Evolutionary conservation across 2,113 vertebrate genomes (phyloP).

Genomic region (Ictalurus furcatus): DNA sequence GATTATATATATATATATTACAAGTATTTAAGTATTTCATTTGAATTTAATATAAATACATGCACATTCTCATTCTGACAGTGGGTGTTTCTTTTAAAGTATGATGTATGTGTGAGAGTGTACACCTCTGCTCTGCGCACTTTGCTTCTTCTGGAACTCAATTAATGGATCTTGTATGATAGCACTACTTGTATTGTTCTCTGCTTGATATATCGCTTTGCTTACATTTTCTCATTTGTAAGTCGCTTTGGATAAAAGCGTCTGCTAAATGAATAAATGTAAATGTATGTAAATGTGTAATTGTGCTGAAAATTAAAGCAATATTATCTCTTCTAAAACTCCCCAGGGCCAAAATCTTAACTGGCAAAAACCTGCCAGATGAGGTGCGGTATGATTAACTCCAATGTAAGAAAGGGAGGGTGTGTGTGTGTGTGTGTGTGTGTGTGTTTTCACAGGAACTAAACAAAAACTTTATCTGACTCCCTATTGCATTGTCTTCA

Average conservation of each 20-base stretch:
- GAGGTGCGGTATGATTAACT: conserved; percentile 67
- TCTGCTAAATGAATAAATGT: too few relatives aligned
- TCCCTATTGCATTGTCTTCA: not conserved
- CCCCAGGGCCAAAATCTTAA: not conserved
- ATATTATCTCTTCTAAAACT: not conserved
- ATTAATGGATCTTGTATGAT: too few relatives aligned
- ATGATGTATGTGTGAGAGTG: not conserved
- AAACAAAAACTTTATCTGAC: not conserved
- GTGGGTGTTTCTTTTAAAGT: not conserved
- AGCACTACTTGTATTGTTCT: too few relatives aligned
- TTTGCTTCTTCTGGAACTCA: too few relatives aligned
- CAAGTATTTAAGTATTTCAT: not conserved
- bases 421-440: not conserved
- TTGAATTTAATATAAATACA: not conserved
- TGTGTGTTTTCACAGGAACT: not conserved
- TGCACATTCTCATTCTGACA: not conserved
- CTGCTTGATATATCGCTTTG: too few relatives aligned
- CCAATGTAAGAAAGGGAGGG: not conserved
- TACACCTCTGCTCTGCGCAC: too few relatives aligned
- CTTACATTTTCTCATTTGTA: too few relatives aligned
- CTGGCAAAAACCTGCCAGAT: conserved; percentile 69
- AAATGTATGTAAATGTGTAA: not conserved
- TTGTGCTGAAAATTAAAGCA: not conserved
- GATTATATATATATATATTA: not conserved
- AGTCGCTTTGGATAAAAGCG: too few relatives aligned